Evolutionary conservation across 37 sponge, comb jelly and placozoan species (phyloP).

Genomic region (Geodia barretti): DNA sequence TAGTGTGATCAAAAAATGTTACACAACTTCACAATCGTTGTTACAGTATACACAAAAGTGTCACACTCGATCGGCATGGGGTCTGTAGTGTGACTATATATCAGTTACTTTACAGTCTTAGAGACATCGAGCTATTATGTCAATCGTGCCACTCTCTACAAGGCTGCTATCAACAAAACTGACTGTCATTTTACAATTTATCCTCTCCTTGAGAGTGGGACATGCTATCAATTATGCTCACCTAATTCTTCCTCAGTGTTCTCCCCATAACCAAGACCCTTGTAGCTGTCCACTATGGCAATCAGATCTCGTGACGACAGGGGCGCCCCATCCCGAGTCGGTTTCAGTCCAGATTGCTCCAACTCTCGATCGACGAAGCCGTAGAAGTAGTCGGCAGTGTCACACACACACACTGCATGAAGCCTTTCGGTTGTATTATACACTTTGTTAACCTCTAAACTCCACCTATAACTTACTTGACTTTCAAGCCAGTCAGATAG

Average conservation of each 20-base stretch:
- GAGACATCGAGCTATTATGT: too few relatives aligned
- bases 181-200: too few relatives aligned
- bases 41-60: too few relatives aligned
- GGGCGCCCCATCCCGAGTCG: constrained; percentile 3
- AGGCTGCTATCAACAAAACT: too few relatives aligned
- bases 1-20: too few relatives aligned
- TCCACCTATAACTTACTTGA: constrained; percentile 48
- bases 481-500: constrained; percentile 72
- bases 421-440: constrained; percentile 38
- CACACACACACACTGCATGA: constrained; percentile 84
- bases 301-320: constrained; percentile 34
- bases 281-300: constrained; percentile 84
- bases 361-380: constrained; percentile 54
- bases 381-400: constrained; percentile 72
- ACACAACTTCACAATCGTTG: too few relatives aligned
- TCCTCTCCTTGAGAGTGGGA: too few relatives aligned
- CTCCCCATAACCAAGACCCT: constrained; percentile 77
- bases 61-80: too few relatives aligned
- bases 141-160: too few relatives aligned
- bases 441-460: neutral
- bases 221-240: constrained; percentile 16
- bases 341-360: constrained; percentile 28
- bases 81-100: too few relatives aligned
- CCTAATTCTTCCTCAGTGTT: constrained; percentile 81
- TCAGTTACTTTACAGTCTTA: too few relatives aligned